phyloP scores from a whole-genome alignment of 2,113 vertebrate species.

The Herpetotheres cachinnans region DNA sequence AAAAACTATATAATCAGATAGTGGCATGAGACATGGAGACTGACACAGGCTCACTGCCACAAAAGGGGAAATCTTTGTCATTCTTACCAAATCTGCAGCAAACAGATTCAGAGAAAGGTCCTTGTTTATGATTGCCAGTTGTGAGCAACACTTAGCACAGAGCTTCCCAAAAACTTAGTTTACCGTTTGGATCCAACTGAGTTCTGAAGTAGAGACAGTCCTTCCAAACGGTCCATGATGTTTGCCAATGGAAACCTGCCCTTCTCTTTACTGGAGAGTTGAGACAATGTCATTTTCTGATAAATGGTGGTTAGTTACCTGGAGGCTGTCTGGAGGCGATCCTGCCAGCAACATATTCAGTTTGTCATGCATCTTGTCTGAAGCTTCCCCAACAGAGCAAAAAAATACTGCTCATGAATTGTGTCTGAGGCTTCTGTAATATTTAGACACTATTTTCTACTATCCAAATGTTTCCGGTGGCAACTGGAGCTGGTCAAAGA shows the following conservation, averaged over 20 bases:
- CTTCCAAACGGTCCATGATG: neutral
- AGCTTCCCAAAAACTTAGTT: neutral
- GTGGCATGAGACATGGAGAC: neutral
- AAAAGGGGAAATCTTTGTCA: neutral
- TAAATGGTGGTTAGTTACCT: neutral
- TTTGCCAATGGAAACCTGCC: neutral
- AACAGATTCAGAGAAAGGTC: neutral
- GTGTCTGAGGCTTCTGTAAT: neutral
- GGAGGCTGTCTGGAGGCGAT: neutral
- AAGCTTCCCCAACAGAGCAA: neutral
- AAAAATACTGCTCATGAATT: neutral
- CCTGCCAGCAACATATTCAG: neutral
- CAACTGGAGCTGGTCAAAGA: neutral
- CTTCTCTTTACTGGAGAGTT: neutral
- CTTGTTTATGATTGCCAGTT: neutral
- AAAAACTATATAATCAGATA: neutral
- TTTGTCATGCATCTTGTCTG: neutral
- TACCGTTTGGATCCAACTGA: neutral
- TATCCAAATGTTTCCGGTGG: neutral
- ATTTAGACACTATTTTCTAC: neutral
- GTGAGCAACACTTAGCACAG: neutral
- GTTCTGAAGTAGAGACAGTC: neutral
- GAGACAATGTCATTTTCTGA: neutral
- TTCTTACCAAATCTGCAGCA: neutral
- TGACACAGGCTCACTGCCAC: neutral